phyloP scores from a whole-genome alignment of 2,888 invertebrate genomes.

The Dugesia japonica region DNA sequence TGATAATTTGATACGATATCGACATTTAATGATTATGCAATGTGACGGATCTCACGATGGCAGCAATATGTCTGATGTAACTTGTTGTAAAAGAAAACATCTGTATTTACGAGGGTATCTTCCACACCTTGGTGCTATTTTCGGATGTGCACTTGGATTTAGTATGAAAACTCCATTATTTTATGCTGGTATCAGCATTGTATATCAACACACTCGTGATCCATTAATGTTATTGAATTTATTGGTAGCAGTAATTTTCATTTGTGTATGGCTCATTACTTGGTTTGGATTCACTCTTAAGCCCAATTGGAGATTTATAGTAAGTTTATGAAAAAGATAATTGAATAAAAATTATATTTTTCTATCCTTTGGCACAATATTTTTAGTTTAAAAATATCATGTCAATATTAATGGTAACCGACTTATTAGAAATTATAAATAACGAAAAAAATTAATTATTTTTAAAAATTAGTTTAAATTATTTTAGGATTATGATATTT shows the following conservation, averaged over 20 bases:
- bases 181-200: background rate
- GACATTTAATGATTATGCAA: background rate
- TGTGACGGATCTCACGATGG: slow-evolving; percentile 9
- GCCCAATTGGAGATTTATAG: slow-evolving; percentile 23
- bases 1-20: background rate
- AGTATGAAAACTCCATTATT: slow-evolving; percentile 3
- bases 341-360: too few relatives aligned
- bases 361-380: too few relatives aligned
- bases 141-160: background rate
- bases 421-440: too few relatives aligned
- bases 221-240: slow-evolving; percentile 14
- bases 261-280: slow-evolving; percentile 25
- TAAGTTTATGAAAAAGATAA: slow-evolving; percentile 16
- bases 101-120: slow-evolving; percentile 16
- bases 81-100: background rate
- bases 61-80: background rate
- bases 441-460: too few relatives aligned
- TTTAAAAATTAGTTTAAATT: too few relatives aligned
- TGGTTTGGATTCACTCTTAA: slow-evolving; percentile 30
- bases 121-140: slow-evolving; percentile 23
- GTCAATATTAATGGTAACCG: too few relatives aligned
- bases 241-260: background rate
- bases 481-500: too few relatives aligned
- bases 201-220: slow-evolving; percentile 8
- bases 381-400: too few relatives aligned